Evolutionary conservation across 2,113 vertebrate species (phyloP).

Genomic region (Tamias sibiricus): DNA sequence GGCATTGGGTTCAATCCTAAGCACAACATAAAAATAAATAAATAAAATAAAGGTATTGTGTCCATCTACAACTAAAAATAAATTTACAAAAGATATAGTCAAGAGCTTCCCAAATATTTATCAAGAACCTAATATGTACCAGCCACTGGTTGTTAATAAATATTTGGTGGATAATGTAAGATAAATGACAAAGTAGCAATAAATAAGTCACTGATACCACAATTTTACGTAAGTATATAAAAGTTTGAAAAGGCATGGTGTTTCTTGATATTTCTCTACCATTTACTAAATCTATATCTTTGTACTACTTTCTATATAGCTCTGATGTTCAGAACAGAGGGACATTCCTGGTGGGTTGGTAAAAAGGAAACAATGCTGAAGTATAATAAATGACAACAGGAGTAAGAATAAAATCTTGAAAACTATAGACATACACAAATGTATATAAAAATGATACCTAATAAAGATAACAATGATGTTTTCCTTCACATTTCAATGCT

Average conservation of each 20-base stretch:
- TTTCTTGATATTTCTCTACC: constrained; percentile 33
- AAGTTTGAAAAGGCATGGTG: constrained; percentile 23
- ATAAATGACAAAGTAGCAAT: constrained; percentile 42
- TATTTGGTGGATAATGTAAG: background rate
- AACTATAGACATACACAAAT: background rate
- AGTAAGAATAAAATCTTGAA: constrained; percentile 49
- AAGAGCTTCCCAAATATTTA: no score
- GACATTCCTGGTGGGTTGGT: background rate
- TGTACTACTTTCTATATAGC: background rate
- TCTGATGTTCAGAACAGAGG: background rate
- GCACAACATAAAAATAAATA: no score
- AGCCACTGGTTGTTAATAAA: background rate
- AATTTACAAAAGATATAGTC: no score
- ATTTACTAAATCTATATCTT: constrained; percentile 7
- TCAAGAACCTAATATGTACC: background rate
- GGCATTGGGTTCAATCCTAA: no score
- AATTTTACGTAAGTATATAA: constrained; percentile 1
- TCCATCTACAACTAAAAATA: no score
- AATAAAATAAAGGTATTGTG: no score
- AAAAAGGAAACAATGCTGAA: constrained; percentile 36
- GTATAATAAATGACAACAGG: constrained; percentile 24
- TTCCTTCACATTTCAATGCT: constrained; percentile 35
- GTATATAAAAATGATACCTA: background rate
- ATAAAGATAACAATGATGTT: constrained; percentile 1
- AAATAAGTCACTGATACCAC: constrained; percentile 11